Evolutionary conservation across 2,888 invertebrate genomes (phyloP), one percentile per base, ranked within the genome.

Genomic region (Luperina nickerlii): DNA sequence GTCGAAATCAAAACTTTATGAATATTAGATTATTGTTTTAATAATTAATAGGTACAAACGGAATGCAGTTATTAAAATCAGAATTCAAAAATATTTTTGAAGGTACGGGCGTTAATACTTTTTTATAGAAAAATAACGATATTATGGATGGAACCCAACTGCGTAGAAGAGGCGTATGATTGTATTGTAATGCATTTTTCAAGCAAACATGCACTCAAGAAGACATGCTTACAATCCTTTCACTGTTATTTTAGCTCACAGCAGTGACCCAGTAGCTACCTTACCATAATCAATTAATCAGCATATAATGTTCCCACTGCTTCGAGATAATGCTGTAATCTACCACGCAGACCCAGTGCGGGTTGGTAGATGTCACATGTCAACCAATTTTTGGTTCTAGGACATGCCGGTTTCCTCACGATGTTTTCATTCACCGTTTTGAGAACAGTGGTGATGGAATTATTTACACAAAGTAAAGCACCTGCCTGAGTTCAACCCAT

Each of bases 51-150:
- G 63, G 68, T 76, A 83, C 38, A 81, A 65, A 81, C 75, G 88
- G 88, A 88, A 88, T 88, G 88, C 85, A 77, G 68, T 74, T 60
- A 69, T 62, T 79, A 65, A 15, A 54, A 75, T 74, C 63, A 76
- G 68, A 81, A 76, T 73, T 78, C 18, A 79, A 79, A 74, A 67
- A 76, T 70, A 71, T 71, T 51, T 62, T 15, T 60, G 68, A 86
- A 74, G 67, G 51, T 81, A 84, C 78, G 73, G 73, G 66, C 72
- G 63, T 62, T 83, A 66, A 82, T 79, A 81, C 60, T 86, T 81
- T 80, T 69, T 67, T 65, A 70, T 78, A 79, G 75, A 86, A 86
- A 87, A 86, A 83, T 78, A 78, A 79, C 8, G 67, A 70, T 80
- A 78, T 72, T 66, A 67, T 54, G 81, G 42, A 32, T 32, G 48